phyloP scores from a whole-genome alignment of 2,888 invertebrate genomes.

The Proisotoma minuta region DNA sequence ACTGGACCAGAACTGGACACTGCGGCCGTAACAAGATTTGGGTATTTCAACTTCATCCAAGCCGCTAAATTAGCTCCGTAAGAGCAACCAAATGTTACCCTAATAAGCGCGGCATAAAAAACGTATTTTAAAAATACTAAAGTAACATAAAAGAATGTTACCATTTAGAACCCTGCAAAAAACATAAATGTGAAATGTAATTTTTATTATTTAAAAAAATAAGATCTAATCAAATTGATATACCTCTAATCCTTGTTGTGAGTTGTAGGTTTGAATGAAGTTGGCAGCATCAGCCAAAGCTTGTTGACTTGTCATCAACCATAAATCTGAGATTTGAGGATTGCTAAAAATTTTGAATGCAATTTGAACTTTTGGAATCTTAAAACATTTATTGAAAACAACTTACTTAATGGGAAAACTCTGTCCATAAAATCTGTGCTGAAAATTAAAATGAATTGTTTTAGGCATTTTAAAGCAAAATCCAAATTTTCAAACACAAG shows the following conservation, averaged over 20 bases:
- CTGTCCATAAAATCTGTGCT: constrained; percentile 25
- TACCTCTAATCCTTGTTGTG: constrained; percentile 30
- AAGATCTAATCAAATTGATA: too few species aligned
- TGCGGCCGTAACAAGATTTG: constrained; percentile 63
- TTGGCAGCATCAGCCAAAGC: constrained; percentile 54
- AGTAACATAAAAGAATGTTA: neutral
- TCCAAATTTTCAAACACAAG: too few species aligned
- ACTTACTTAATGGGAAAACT: constrained; percentile 23
- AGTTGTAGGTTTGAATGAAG: constrained; percentile 51
- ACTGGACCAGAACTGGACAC: neutral
- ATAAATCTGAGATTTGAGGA: constrained; percentile 8
- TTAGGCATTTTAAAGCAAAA: too few species aligned
- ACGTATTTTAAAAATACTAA: neutral
- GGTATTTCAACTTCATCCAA: constrained; percentile 93
- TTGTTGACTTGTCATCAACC: constrained; percentile 53
- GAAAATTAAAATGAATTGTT: too few species aligned
- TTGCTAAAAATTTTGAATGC: neutral
- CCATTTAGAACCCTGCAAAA: too few species aligned
- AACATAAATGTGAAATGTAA: too few species aligned
- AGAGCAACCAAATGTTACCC: constrained; percentile 72
- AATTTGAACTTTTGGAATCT: too few species aligned
- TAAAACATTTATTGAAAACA: too few species aligned
- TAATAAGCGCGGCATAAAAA: constrained; percentile 42
- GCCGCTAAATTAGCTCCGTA: constrained; percentile 96
- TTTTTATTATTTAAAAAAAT: too few species aligned